Conservation (phyloP, 2,797 vertebrate genomes). For the Mormyrops boulengeri region DNA sequence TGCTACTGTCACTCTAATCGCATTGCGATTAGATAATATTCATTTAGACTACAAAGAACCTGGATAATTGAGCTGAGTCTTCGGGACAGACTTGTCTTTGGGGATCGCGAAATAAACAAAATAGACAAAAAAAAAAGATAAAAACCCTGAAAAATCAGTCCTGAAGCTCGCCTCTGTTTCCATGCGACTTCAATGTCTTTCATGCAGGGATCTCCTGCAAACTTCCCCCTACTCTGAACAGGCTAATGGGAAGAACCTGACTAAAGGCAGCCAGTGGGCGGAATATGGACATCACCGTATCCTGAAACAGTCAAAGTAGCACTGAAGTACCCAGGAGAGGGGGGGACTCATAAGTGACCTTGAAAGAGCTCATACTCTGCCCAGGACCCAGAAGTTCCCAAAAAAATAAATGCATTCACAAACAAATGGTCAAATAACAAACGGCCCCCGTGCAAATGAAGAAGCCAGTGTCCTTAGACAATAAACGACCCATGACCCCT, state of each 20-base stretch:
- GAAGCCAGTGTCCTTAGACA: background rate
- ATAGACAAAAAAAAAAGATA: background rate
- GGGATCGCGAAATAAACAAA: background rate
- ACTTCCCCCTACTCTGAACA: background rate
- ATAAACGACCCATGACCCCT: background rate
- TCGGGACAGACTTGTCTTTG: background rate
- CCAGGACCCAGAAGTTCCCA: background rate
- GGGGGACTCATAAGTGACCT: background rate
- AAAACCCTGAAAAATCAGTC: background rate
- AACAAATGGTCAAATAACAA: background rate
- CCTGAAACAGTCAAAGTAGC: background rate
- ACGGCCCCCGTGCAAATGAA: background rate
- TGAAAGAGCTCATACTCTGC: background rate
- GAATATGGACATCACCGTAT: background rate
- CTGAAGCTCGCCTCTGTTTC: background rate
- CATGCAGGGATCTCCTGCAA: background rate
- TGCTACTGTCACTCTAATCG: background rate
- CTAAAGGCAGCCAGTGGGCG: background rate
- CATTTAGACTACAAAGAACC: conserved; percentile 10
- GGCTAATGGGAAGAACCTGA: background rate
- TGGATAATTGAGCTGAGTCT: background rate
- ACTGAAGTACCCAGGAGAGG: background rate
- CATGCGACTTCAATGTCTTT: background rate
- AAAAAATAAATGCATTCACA: background rate
- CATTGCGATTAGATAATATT: background rate